Evolutionary conservation across 1,140 invertebrate genomes (phyloP), one percentile per base, ranked within the genome.

Genomic region (Tachypleus tridentatus): DNA sequence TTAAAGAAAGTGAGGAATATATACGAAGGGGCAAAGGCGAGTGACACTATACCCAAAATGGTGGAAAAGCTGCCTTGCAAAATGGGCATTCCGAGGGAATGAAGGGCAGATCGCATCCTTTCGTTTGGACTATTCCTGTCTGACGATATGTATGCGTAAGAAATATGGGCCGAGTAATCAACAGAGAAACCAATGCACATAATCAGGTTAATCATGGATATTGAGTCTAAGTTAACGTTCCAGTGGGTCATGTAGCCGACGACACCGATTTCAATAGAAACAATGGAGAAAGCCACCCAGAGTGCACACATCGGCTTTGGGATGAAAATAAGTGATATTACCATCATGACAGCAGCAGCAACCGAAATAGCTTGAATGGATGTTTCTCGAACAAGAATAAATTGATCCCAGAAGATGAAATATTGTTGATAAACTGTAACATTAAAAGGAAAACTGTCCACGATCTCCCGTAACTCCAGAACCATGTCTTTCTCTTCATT

Each of bases 151-250:
- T 93, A 97, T 0, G 91, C 91, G 73, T 97, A 96, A 70, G 92
- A 95, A 58, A 97, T 96, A 72, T 97, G 94, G 4, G 93, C 93
- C 0, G 92, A 93, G 75, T 95, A 97, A 73, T 97, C 94, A 0
- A 97, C 92, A 4, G 91, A 95, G 77, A 97, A 97, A 56, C 95
- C 94, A 52, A 97, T 94, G 73, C 93, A 95, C 93, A 97, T 97
- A 59, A 98, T 96, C 4, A 97, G 80, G 72, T 97, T 97, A 52
- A 97, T 96, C 93, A 97, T 98, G 1, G 93, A 96, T 71, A 98
- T 95, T 5, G 93, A 92, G 75, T 97, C 93, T 52, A 97, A 79
- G 73, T 91, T 93, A 1, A 97, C 91, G 69, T 86, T 85, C 92
- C 94, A 97, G 3, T 95, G 78, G 0, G 91, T 86, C 89, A 98